Percentiles rank a stretch among this genome's conserved stretches.
phyloP scores from a whole-genome alignment of 2,797 vertebrate genomes.

The Echiichthys vipera region DNA sequence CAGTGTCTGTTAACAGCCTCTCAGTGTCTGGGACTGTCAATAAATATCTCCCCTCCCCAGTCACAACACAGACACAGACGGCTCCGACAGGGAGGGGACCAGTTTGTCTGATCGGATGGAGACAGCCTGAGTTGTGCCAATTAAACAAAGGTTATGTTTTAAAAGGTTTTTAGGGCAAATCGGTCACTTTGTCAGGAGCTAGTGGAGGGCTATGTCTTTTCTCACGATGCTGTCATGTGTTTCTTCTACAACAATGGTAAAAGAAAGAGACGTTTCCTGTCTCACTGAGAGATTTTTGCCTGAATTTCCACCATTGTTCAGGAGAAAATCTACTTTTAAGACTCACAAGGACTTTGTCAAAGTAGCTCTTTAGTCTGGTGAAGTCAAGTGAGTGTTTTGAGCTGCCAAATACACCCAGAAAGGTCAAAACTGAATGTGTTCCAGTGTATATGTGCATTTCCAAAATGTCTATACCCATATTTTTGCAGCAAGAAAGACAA shows the following conservation, averaged over 20 bases:
- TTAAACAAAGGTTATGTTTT: slow-evolving; percentile 2
- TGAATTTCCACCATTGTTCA: background rate
- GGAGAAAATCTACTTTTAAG: background rate
- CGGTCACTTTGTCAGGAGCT: background rate
- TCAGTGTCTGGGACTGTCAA: slow-evolving; percentile 35
- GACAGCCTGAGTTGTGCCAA: slow-evolving; percentile 10
- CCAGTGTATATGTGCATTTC: background rate
- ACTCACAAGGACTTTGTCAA: background rate
- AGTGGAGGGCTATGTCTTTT: background rate
- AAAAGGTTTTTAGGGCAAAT: background rate
- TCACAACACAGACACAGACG: slow-evolving; percentile 43
- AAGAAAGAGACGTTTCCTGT: too few species aligned
- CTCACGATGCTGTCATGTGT: background rate
- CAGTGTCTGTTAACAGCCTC: slow-evolving; percentile 55
- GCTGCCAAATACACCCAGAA: background rate
- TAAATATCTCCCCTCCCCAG: slow-evolving; percentile 23
- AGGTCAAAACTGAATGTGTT: background rate
- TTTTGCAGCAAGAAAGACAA: background rate
- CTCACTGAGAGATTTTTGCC: background rate
- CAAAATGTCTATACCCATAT: background rate
- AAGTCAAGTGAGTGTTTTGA: background rate
- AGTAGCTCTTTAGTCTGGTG: background rate
- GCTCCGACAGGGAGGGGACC: slow-evolving; percentile 21
- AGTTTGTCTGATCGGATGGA: background rate
- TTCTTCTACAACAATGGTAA: background rate